Evolutionary conservation across 1,140 invertebrate species (phyloP), one percentile per base, ranked within the genome.

Genomic region (Mya arenaria): DNA sequence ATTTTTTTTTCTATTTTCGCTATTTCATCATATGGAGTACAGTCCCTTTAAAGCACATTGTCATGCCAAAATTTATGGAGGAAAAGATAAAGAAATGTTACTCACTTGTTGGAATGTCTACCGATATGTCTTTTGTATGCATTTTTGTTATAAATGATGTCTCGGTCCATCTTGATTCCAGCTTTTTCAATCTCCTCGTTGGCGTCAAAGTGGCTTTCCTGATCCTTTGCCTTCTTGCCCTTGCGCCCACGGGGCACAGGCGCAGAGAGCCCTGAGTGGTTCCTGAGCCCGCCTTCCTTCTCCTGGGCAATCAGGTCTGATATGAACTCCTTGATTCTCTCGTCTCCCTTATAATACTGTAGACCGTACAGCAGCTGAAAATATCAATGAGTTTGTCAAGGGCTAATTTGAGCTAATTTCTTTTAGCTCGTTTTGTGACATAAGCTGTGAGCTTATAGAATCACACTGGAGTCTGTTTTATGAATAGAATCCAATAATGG

Each of bases 81-180:
- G 25, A 28, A 32, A 34, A 34, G 32, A 63, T 10, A 25, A 60
- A 13, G 8, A 17, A 60, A 10, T 28, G 8, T 19, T 36, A 96
- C 96, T 94, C 95, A 98, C 97, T 99, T 99, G 94, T 99, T 99
- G 48, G 98, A 97, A 94, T 99, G 98, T 90, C 98, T 95, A 89
- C 97, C 97, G 41, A 99, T 94, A 94, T 99, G 99, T 92, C 98
- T 98, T 90, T 98, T 98, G 92, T 99, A 99, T 89, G 97, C 98
- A 87, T 83, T 85, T 37, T 85, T 84, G 32, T 84, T 82, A 4
- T 71, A 56, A 25, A 82, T 72, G 44, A 79, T 73, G 25, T 80
- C 79, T 39, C 62, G 55, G 39, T 80, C 75, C 55, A 82, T 77
- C 30, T 83, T 65, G 4, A 86, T 55, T n/a, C 73, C 84, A 19